Evolutionary conservation across 2,797 vertebrate genomes (phyloP), one percentile per base, ranked within the genome.

Genomic region (Lepidocolaptes lacrymiger): DNA sequence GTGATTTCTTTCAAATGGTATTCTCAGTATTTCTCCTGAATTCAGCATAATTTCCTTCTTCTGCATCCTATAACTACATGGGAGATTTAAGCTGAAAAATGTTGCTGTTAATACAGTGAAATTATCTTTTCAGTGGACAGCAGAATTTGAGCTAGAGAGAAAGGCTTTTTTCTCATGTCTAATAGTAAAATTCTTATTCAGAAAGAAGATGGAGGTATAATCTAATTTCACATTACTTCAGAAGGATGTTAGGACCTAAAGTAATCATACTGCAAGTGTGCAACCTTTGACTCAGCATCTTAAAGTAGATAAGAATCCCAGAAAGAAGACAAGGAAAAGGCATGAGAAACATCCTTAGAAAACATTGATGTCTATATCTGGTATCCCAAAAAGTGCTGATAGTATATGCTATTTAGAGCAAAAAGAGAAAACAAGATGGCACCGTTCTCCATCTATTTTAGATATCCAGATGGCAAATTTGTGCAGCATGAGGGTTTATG

Each of bases 401-500:
- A 20, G 30, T 17, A n/a, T 30, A 66, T 12, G 7, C 12, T 59
- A 20, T 59, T 46, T 51, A 71, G 26, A 64, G 13, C 16, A 49
- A 75, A 73, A 82, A 10, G 30, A 76, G 51, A 44, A 83, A 67
- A 71, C 9, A 54, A 71, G 48, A 71, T 4, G 68, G n/a, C 20
- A 44, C 9, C 9, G 6, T 20, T 78, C 26, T 66, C 32, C 44
- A 49, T 41, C 24, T 15, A 13, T 43, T 83, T 71, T 19, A 62
- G 51, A 44, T 36, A 88, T 7, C 20, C 49, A 69, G 4, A 14
- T 27, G 19, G 43, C 59, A 80, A 77, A 71, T 30, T 16, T 32
- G 12, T 55, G 44, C 1, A 6, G 26, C 15, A 14, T 9, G 2
- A 5, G 1, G 2, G 20, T 7, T 64, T 62, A 54, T 4, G 3